Base-by-base conservation (phyloP, 2,113 vertebrate species). In the Chaetops frenatus region DNA sequence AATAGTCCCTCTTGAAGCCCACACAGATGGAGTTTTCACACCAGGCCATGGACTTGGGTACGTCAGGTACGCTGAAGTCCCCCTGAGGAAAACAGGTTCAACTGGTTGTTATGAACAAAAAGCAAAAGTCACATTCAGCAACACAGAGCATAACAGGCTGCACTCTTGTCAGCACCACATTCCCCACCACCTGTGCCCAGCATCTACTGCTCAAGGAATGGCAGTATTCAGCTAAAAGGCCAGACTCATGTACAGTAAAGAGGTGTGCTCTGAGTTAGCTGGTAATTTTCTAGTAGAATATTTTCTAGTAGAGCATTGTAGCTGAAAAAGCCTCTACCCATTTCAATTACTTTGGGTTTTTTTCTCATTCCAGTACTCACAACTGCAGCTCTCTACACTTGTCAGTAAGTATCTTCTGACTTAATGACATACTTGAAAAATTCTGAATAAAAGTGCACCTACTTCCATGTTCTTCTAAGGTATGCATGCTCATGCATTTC, bases 31-130 rank as follows among this genome's bases (percentile, higher is more conserved):
- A 99, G 96, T 99, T 99, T 96, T 99, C 98, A 97, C 99, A 99
- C 99, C 99, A 99, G 17, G 99, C 99, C 99, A 99, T 99, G 67
- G 99, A 99, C 88, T 99, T 99, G 60, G 99, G 99, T 90, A 99
- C 98, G 96, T 99, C 99, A 44, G 99, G 99, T 56, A 99, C 99
- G 61, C 98, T 98, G 69, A 99, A 98, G 91, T 99, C 99, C 2
- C 98, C 99, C 99, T 99, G 81, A 70, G 95, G 95, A 81, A 94
- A 69, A 94, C 40, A 78, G 24, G 56, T 90, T 58, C 67, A 72
- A 91, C 48, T 22, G 33, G 28, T 18, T 74, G 28, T 77, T 81
- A 80, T 1, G 57, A 58, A 10, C 10, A 1, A 77, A 80, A 79
- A 71, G 22, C 73, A 51, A 1, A 69, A 67, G n/a, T 35, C 48